Evolutionary conservation across 2,113 vertebrate species (phyloP), one percentile per base, ranked within the genome.

Genomic region (Polypterus bichir): DNA sequence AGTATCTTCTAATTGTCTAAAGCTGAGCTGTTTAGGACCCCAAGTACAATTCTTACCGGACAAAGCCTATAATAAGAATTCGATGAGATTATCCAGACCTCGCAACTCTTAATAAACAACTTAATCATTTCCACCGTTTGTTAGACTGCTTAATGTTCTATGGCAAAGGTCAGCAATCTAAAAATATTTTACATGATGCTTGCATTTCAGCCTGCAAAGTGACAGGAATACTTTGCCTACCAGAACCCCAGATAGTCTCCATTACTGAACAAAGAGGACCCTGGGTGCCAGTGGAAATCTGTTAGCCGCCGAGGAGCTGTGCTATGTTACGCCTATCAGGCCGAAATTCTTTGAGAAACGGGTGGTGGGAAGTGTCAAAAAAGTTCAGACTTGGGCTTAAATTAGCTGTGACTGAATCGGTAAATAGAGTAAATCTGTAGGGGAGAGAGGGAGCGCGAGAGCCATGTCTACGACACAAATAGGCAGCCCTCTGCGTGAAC

Each of bases 321-420:
- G 10, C 54, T 55, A 55, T 58, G 56, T 8, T 58, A 58, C 46
- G 56, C 56, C 9, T 58, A 45, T 45, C 4, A 58, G 54, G 54
- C 44, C 44, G 5, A 3, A 55, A 9, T 27, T 55, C 4, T 2
- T 5, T 11, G 46, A 58, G 4, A 7, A 58, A 58, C 3, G 7
- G 6, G 2, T 45, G 27, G 56, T 45, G 9, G 56, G 46, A 58
- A 44, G 44, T 7, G 46, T 44, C 46, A 3, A 27, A 5, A 45
- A 9, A 27, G 46, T 7, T 58, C 7, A 58, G 46, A 7, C 9
- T 9, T 45, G 46, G 44, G 27, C 56, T 58, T 45, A 4, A 7
- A 58, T 58, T 45, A 45, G 56, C 46, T 55, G 54, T 55, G 27
- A 58, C 46, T 45, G 6, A 7, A 7, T 45, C 46, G 27, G 4